Conservation (phyloP, 2,113 vertebrate genomes). For the Manacus vitellinus region DNA sequence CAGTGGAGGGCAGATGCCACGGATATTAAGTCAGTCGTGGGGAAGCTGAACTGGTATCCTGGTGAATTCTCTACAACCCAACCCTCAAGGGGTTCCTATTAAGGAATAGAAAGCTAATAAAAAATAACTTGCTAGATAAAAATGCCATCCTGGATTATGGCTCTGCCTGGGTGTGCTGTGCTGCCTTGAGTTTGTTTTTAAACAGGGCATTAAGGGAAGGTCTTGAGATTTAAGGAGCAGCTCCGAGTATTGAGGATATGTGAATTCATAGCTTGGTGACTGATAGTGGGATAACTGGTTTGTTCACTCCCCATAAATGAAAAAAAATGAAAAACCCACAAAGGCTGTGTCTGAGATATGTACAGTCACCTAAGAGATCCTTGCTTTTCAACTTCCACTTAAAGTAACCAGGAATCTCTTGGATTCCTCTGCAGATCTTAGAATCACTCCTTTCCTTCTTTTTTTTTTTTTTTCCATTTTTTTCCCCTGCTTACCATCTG, state of each 20-base stretch:
- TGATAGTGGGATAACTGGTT: background rate
- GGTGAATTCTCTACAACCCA: constrained; percentile 31
- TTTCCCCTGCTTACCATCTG: background rate
- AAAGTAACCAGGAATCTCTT: background rate
- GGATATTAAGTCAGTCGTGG: constrained; percentile 26
- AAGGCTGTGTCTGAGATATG: background rate
- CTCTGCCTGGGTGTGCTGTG: constrained; percentile 12
- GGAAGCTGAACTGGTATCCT: constrained; percentile 51
- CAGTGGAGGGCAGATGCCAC: constrained; percentile 43
- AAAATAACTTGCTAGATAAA: constrained; percentile 63
- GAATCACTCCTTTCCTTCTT: background rate
- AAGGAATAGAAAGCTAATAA: constrained; percentile 63
- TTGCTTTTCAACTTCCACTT: background rate
- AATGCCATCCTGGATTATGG: constrained; percentile 27
- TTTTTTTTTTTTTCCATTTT: background rate
- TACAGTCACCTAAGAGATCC: background rate
- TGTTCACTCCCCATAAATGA: background rate
- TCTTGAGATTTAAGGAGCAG: constrained; percentile 14
- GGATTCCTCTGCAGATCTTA: background rate
- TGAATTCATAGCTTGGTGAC: background rate
- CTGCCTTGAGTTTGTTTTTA: constrained; percentile 42
- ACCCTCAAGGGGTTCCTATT: constrained; percentile 54
- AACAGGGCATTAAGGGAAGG: constrained; percentile 33
- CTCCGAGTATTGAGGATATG: background rate
- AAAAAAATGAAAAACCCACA: rapidly evolving